Conservation (phyloP, 2,797 vertebrate species). For the Hippocampus kuda region DNA sequence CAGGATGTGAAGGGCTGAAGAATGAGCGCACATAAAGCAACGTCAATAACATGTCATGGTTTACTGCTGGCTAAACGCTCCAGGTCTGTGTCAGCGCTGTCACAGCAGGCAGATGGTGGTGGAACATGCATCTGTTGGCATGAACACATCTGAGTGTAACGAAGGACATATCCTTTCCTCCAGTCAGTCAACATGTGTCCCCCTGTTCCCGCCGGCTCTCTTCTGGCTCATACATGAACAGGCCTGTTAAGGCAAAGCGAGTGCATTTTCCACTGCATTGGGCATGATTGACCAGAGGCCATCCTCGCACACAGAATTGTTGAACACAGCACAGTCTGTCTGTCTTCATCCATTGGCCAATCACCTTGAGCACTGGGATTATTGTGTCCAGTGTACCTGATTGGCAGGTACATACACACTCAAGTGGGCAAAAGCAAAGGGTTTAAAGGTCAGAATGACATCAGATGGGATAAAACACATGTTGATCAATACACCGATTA, state of each 20-base stretch:
- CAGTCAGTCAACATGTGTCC: slow-evolving; percentile 33
- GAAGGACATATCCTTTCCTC: slow-evolving; percentile 17
- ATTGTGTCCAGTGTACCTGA: slow-evolving; percentile 4
- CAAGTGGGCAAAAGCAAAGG: background rate
- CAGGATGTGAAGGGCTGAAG: slow-evolving; percentile 24
- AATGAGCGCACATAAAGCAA: slow-evolving; percentile 13
- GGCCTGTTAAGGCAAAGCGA: slow-evolving; percentile 34
- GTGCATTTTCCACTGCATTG: slow-evolving; percentile 43
- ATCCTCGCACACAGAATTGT: slow-evolving; percentile 43
- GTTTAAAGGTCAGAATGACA: background rate
- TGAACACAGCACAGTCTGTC: slow-evolving; percentile 45
- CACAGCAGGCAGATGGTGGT: slow-evolving; percentile 49
- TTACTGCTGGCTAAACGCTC: background rate
- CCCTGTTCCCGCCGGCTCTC: slow-evolving; percentile 22
- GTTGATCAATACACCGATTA: slow-evolving; percentile 57
- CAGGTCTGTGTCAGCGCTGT: slow-evolving; percentile 23
- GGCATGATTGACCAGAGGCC: slow-evolving; percentile 46
- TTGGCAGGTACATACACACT: background rate
- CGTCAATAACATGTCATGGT: slow-evolving; percentile 11
- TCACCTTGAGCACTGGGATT: slow-evolving; percentile 39
- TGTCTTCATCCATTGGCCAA: slow-evolving; percentile 42
- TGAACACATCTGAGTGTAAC: slow-evolving; percentile 26
- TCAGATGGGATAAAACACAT: slow-evolving; percentile 46
- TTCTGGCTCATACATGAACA: slow-evolving; percentile 37
- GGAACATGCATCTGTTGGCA: slow-evolving; percentile 41